A percentile compares a stretch with the other conserved stretches of the same genome.
Evolutionary conservation across 2,888 invertebrate species (phyloP).

Genomic region (Mechanitis mazaeus): DNA sequence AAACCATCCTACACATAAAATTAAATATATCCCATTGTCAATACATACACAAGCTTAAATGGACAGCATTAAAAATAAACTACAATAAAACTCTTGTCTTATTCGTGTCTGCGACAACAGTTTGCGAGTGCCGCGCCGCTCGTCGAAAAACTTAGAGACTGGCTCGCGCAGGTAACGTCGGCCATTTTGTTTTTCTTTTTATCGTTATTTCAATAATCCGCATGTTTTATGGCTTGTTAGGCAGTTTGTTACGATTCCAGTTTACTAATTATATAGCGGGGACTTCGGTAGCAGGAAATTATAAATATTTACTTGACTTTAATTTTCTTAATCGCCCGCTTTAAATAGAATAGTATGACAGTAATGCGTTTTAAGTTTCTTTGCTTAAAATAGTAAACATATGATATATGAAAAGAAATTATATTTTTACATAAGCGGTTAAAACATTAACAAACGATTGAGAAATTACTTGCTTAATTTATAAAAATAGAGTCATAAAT

Average conservation of each 20-base stretch:
- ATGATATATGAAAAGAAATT: too few relatives aligned
- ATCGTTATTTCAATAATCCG: slow-evolving; percentile 67
- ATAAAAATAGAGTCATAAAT: too few relatives aligned
- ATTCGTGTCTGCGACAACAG: slow-evolving; percentile 66
- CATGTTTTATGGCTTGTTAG: slow-evolving; percentile 70
- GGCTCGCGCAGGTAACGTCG: slow-evolving; percentile 64
- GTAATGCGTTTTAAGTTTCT: too few relatives aligned
- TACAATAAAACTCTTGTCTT: slow-evolving; percentile 66
- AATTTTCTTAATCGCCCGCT: neutral
- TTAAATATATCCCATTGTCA: slow-evolving; percentile 29
- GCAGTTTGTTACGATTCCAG: slow-evolving; percentile 57
- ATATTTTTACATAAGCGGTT: too few relatives aligned
- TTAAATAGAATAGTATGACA: too few relatives aligned
- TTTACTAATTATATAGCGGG: slow-evolving; percentile 58
- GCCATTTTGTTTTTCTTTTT: slow-evolving; percentile 61
- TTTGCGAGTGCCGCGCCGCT: slow-evolving; percentile 43
- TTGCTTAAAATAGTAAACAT: too few relatives aligned
- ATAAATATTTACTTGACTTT: slow-evolving; percentile 33
- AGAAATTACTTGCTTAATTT: too few relatives aligned
- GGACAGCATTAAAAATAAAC: slow-evolving; percentile 66
- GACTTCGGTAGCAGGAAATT: slow-evolving; percentile 57
- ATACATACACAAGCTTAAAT: slow-evolving; percentile 49
- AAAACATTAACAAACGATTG: too few relatives aligned
- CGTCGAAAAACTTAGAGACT: slow-evolving; percentile 45
- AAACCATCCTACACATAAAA: neutral